Conservation (phyloP, 2,888 invertebrate species). For the Camponotus fellah region DNA sequence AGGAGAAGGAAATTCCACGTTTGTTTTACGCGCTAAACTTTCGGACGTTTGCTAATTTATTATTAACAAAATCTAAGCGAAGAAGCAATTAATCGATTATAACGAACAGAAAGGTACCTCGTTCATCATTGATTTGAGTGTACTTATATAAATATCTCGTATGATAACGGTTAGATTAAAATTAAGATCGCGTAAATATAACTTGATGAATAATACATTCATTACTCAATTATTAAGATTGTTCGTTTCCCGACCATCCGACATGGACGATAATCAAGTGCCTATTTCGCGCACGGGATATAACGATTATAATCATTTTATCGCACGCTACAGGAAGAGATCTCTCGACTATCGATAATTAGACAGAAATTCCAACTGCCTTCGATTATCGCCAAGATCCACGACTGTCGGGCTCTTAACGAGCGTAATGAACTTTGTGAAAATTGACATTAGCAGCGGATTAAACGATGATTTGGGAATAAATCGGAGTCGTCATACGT, state of each 20-base stretch:
- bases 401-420: slow-evolving; percentile 47
- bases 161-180: slow-evolving; percentile 28
- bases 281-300: slow-evolving; percentile 39
- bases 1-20: background rate
- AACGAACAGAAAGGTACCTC: background rate
- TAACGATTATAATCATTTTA: slow-evolving; percentile 54
- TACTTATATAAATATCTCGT: background rate
- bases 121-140: background rate
- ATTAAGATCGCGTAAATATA: slow-evolving; percentile 53
- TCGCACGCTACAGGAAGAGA: slow-evolving; percentile 39
- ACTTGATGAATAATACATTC: slow-evolving; percentile 46
- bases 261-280: slow-evolving; percentile 50
- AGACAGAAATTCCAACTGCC: slow-evolving; percentile 52
- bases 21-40: slow-evolving; percentile 17
- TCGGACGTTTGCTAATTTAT: background rate
- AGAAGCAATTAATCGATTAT: slow-evolving; percentile 20
- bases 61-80: background rate
- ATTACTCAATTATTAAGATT: slow-evolving; percentile 50
- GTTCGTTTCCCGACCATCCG: slow-evolving; percentile 48
- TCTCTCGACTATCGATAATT: slow-evolving; percentile 49
- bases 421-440: slow-evolving; percentile 62
- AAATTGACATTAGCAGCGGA: slow-evolving; percentile 63
- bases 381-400: slow-evolving; percentile 53
- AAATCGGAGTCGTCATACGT: slow-evolving; percentile 65
- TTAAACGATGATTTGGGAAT: slow-evolving; percentile 57